Conservation (phyloP, 2,888 invertebrate species). For the Cheiracanthium punctorium region DNA sequence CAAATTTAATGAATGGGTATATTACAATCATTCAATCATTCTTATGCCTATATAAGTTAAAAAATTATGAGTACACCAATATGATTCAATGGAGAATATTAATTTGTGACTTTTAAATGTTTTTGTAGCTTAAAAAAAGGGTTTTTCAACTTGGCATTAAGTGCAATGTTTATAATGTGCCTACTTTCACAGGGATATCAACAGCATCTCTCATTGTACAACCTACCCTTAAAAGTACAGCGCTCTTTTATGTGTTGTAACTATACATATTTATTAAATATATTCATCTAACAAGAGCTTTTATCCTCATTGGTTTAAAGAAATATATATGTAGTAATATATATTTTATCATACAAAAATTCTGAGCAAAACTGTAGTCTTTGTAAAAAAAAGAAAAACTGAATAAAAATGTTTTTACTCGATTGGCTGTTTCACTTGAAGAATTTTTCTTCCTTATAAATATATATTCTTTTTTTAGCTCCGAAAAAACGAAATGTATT, state of each 20-base stretch:
- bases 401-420: conserved; percentile 62
- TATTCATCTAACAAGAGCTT: conserved; percentile 41
- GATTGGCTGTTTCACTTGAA: not conserved
- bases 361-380: conserved; percentile 57
- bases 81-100: too few species aligned
- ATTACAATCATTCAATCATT: too few species aligned
- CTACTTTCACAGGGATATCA: conserved; percentile 18
- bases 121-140: not conserved
- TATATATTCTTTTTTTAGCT: too few species aligned
- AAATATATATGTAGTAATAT: conserved; percentile 34
- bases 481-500: too few species aligned
- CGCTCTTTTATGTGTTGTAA: not conserved
- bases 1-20: too few species aligned
- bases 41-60: too few species aligned
- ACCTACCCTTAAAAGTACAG: conserved; percentile 7
- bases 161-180: conserved; percentile 39
- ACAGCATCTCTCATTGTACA: conserved; percentile 29
- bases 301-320: conserved; percentile 51
- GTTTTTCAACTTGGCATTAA: not conserved
- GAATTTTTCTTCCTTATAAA: not conserved
- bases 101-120: not conserved
- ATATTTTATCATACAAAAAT: conserved; percentile 53
- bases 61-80: too few species aligned
- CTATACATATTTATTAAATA: not conserved
- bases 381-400: conserved; percentile 31